These are phyloP conservation scores for Cydia splendana DNA, from an alignment of 1,140 invertebrate genomes.

Conservation along the genomic window DNA sequence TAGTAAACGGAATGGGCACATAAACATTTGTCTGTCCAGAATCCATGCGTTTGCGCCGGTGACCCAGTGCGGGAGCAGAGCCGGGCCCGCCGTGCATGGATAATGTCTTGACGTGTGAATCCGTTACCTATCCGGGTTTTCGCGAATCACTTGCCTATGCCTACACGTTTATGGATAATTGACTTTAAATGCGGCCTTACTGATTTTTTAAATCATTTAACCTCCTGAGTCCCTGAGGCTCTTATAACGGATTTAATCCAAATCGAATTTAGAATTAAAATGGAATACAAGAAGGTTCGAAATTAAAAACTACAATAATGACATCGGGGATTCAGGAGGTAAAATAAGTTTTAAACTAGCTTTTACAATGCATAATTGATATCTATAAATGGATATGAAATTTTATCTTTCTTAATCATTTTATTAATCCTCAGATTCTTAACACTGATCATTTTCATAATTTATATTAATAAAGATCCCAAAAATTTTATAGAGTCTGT, in stretches of 20 bases:
- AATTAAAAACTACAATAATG: too few relatives aligned
- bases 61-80: conserved; percentile 11
- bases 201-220: background rate
- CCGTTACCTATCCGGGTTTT: conserved; percentile 16
- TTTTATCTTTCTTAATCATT: too few relatives aligned
- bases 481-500: too few relatives aligned
- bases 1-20: background rate
- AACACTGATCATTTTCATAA: too few relatives aligned
- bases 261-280: too few relatives aligned
- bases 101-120: conserved; percentile 27
- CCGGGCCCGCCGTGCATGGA: conserved; percentile 17
- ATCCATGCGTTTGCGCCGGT: conserved; percentile 19
- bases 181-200: background rate
- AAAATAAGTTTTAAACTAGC: background rate
- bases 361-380: background rate
- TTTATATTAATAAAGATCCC: too few relatives aligned
- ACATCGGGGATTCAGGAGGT: too few relatives aligned
- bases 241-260: too few relatives aligned
- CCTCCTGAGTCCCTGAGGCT: too few relatives aligned
- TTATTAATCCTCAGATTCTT: too few relatives aligned
- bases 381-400: background rate
- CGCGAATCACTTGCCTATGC: background rate
- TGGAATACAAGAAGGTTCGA: too few relatives aligned
- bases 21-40: conserved; percentile 17
- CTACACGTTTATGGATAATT: background rate